Conservation (phyloP, 2,113 vertebrate species). For the Octodon degus region DNA sequence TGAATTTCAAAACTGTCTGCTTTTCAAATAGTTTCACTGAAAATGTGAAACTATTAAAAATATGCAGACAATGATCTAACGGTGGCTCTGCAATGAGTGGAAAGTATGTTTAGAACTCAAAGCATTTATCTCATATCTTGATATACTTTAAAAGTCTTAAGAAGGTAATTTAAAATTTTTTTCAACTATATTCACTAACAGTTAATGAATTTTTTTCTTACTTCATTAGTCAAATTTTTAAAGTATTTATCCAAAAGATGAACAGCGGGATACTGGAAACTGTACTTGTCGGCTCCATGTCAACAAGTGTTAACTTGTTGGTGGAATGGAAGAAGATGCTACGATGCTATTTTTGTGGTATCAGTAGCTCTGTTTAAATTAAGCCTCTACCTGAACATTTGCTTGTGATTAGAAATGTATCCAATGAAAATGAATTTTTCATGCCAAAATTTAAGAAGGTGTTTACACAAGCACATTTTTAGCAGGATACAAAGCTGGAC, state of each 20-base stretch:
- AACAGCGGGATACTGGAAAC: conserved; percentile 32
- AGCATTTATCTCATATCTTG: conserved; percentile 35
- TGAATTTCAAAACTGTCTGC: conserved; percentile 61
- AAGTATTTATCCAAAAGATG: conserved; percentile 36
- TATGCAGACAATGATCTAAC: conserved; percentile 66
- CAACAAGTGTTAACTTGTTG: not conserved
- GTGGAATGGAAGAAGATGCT: not conserved
- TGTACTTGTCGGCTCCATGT: not conserved
- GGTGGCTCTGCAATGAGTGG: conserved; percentile 62
- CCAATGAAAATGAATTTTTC: conserved; percentile 26
- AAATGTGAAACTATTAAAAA: conserved; percentile 71
- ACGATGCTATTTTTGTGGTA: not conserved
- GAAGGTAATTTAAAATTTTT: conserved; percentile 68
- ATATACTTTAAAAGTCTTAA: conserved; percentile 67
- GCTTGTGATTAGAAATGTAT: conserved; percentile 61
- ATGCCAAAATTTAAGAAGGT: conserved; percentile 35
- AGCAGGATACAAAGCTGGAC: conserved; percentile 54
- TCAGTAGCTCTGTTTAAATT: conserved; percentile 39
- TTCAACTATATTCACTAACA: conserved; percentile 64
- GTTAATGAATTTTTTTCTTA: not conserved
- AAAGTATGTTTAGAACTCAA: conserved; percentile 61
- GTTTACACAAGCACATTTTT: conserved; percentile 57
- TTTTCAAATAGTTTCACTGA: conserved; percentile 62
- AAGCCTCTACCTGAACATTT: conserved; percentile 53
- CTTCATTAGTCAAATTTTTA: conserved; percentile 30